phyloP scores from a whole-genome alignment of 2,113 vertebrate species.

The Prunella fulvescens region DNA sequence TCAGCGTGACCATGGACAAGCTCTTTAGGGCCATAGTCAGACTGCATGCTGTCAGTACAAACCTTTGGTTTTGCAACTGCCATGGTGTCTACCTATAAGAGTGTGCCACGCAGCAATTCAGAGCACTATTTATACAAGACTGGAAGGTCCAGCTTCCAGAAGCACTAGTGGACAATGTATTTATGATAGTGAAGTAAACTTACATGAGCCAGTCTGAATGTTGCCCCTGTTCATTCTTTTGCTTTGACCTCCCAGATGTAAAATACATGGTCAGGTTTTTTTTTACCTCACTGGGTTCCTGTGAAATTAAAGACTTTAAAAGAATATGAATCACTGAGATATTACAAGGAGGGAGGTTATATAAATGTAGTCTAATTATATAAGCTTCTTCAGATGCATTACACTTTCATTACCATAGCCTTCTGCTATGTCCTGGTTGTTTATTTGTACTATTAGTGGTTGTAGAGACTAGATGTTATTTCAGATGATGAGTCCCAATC shows the following conservation, averaged over 20 bases:
- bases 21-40: background rate
- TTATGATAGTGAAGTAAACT: background rate
- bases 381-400: background rate
- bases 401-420: background rate
- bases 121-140: background rate
- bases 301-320: background rate
- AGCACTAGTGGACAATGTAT: background rate
- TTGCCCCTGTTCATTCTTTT: background rate
- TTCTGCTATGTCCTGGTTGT: background rate
- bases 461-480: background rate
- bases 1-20: background rate
- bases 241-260: background rate
- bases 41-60: background rate
- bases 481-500: background rate
- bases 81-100: background rate
- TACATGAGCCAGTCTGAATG: background rate
- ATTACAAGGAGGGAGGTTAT: background rate
- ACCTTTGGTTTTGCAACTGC: background rate
- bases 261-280: background rate
- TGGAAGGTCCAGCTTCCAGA: background rate
- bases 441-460: background rate
- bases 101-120: background rate
- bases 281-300: background rate
- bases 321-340: background rate
- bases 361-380: background rate